Evolutionary conservation across 2,113 vertebrate species (phyloP), one percentile per base, ranked within the genome.

Genomic region (Rafetus swinhoei): DNA sequence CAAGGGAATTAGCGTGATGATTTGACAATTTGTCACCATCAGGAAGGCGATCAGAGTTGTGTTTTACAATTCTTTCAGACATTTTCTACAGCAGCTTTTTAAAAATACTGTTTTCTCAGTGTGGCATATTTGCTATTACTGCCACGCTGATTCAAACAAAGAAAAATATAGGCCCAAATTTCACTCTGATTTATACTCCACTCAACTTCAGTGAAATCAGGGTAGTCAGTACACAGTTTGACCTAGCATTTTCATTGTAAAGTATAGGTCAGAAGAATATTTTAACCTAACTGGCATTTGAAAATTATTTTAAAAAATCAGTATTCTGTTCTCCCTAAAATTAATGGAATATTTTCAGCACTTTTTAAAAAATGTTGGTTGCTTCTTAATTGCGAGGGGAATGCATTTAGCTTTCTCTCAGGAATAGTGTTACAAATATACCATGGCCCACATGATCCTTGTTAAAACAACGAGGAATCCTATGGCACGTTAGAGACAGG

Each of bases 171-270:
- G 76, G 89, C 25, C 87, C 45, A 87, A 79, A 74, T 95, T 94
- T 93, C 85, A 85, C 81, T 62, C 22, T 52, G 55, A 79, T 90
- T 88, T 50, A 13, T 56, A 6, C 15, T 82, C 62, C 80, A 54
- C 88, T 93, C 90, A 35, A 85, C 85, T 93, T 93, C 83, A 82
- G 81, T 93, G 65, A 97, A 97, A 95, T 94, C 94, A 89, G 1
- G 95, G 53, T 39, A 25, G 86, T 84, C 94, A 90, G 90, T 91
- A 81, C 88, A 86, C 90, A 50, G 65, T 82, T 56, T 96, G 54
- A 85, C 94, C 83, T 86, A 87, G 50, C 85, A 88, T 93, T 96
- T 69, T 89, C 65, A 95, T 84, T 82, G 55, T 87, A 91, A 87
- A 57, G 50, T 76, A 9, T 0, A 0, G 55, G 65, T 84, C 59